phyloP scores from a whole-genome alignment of 2,888 invertebrate genomes.

The Tenthredo mesomela region DNA sequence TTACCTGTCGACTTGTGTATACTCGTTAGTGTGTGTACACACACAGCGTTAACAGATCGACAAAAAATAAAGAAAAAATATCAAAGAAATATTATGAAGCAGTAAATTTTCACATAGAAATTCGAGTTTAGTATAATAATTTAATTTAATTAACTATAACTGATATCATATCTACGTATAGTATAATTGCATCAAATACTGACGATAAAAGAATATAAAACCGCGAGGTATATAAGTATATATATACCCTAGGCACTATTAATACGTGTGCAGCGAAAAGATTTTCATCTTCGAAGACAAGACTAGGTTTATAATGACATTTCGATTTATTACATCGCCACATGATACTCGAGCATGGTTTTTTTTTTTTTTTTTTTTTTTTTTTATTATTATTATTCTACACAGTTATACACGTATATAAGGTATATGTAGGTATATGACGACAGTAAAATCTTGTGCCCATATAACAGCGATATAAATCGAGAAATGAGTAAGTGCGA shows the following conservation, averaged over 20 bases:
- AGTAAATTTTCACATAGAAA: neutral
- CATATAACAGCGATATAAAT: neutral
- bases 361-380: too few species aligned
- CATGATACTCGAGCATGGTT: neutral
- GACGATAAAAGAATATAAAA: neutral
- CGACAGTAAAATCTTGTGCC: neutral
- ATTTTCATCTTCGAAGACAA: neutral
- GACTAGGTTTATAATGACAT: conserved; percentile 1
- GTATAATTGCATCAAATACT: too few species aligned
- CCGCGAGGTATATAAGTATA: too few species aligned
- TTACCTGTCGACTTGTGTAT: conserved; percentile 5
- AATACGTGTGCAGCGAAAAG: neutral
- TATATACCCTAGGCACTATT: too few species aligned
- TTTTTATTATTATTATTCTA: neutral
- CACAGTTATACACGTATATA: neutral
- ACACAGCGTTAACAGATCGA: neutral
- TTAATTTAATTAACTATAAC: neutral
- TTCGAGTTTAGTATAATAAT: neutral
- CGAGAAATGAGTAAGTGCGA: neutral
- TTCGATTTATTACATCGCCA: neutral
- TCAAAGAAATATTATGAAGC: neutral
- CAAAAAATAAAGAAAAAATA: neutral
- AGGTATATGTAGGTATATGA: neutral
- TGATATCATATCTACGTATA: neutral
- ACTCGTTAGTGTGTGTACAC: neutral